Evolutionary conservation across 2,888 invertebrate species (phyloP), one percentile per base, ranked within the genome.

Genomic region (Lampropteryx suffumata): DNA sequence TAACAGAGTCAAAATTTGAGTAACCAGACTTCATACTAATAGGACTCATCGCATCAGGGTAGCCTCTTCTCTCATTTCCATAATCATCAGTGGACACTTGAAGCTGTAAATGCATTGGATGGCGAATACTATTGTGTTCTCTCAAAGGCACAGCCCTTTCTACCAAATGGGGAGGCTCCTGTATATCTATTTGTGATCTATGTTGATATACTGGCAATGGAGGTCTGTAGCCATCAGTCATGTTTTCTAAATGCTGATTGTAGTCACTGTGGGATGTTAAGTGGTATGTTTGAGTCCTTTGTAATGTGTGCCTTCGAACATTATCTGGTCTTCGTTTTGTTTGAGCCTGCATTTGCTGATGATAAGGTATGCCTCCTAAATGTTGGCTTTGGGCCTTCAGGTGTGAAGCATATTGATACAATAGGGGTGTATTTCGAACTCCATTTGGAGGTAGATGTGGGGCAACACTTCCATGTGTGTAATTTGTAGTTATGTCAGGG

Each of bases 351-450:
- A 77, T 66, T 63, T 82, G 87, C 53, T 85, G 89, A 33, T 85
- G 87, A 56, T 84, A 86, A 8, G 71, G 71, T 32, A 88, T 48
- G 5, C 76, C 82, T 45, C 81, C 83, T 47, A 91, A 71, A 67
- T 91, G 91, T 47, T 85, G 88, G 54, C 68, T 90, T 55, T 90
- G 90, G 30, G 90, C 84, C 67, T 89, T 90, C 41, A 91, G 71
- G 55, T 90, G 90, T 43, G 90, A 88, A 12, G 91, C 91, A 67
- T 90, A 90, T 57, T 91, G 91, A 55, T 90, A 91, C 10, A 91
- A 55, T n/a, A 91, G 62, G 21, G 91, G 90, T 27, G 83, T 83
- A 26, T 79, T 83, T 14, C 84, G 73, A 55, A 80, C 71, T 9
- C 82, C 76, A 67, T 84, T 85, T 10, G 72, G 82, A 5, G 71